Evolutionary conservation across 2,888 invertebrate species (phyloP), one percentile per base, ranked within the genome.

Genomic region (Trachelus tabidus): DNA sequence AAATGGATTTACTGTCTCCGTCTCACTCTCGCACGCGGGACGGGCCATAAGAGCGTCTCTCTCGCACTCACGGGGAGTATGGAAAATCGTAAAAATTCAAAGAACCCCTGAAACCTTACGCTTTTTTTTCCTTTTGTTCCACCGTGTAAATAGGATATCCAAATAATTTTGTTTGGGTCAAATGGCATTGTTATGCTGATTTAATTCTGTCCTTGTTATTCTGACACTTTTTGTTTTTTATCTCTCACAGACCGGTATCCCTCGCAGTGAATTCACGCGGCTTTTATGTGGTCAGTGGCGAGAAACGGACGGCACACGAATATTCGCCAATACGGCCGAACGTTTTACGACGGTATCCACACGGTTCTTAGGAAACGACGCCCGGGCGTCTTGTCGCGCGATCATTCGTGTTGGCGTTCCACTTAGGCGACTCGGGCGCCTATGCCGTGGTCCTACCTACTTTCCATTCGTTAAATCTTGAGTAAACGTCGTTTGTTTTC

Each of bases 331-430:
- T 56, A 56, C 56, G 23, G 23, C 23, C 23, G 56, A 56, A 56
- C 23, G 56, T 56, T 56, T 56, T 56, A 56, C 56, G 23, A 56
- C 56, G 56, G 23, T 23, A 56, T 56, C 23, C 56, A 15, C 56
- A 6, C 56, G 23, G 23, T 15, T 56, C 23, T 23, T 23, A 23
- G 56, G 23, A 56, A 56, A 56, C 56, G 56, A 56, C 23, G 23
- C 23, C 56, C 56, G 23, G 56, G 23, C 56, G 56, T 56, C 56
- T 56, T 56, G 56, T 56, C 81, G 80, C 80, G 80, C 81, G 81
- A 83, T 82, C 80, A 83, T 83, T 83, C 79, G 79, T 76, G 79
- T 81, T 82, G 82, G 81, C 82, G 83, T 83, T 82, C 82, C 81
- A 83, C 83, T 83, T 82, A 82, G 77, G 73, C 80, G 82, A 82